Conservation (phyloP, 92 coral and sea anemone genomes). For the Porites cylindrica region DNA sequence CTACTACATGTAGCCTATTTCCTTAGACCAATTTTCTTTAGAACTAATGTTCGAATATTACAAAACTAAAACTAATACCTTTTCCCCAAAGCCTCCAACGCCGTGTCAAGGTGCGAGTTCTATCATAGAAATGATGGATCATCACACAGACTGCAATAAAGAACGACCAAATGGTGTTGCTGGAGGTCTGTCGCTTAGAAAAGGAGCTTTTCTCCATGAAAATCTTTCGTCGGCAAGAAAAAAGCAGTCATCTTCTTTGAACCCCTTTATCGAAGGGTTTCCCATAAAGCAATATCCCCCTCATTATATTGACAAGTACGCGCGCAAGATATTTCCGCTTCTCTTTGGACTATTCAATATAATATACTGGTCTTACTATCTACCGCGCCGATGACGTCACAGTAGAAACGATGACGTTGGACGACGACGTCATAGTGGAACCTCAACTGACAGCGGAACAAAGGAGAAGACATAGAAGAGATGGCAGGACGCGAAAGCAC, state of each 20-base stretch:
- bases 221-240: slow-evolving; percentile 26
- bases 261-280: slow-evolving; percentile 27
- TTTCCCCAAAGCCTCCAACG: slow-evolving; percentile 28
- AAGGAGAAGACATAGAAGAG: not conserved
- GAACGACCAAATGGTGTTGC: slow-evolving; percentile 42
- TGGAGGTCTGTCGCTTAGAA: slow-evolving; percentile 25
- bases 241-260: slow-evolving; percentile 15
- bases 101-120: slow-evolving; percentile 24
- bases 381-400: slow-evolving; percentile 57
- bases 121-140: slow-evolving; percentile 45
- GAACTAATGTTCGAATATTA: not conserved
- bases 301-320: slow-evolving; percentile 79
- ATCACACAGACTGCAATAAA: slow-evolving; percentile 1
- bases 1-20: no score
- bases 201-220: slow-evolving; percentile 41
- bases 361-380: slow-evolving; percentile 85
- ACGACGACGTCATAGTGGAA: not conserved
- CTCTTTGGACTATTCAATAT: slow-evolving; percentile 77
- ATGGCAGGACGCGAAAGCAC: not conserved
- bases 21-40: no score
- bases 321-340: slow-evolving; percentile 82
- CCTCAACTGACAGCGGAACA: not conserved
- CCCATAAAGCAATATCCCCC: slow-evolving; percentile 32
- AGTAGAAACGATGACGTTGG: not conserved
- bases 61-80: not conserved